These are phyloP conservation scores for Spinus olivaceus DNA, from an alignment of 2,797 vertebrate genomes.

Conservation along the genomic window DNA sequence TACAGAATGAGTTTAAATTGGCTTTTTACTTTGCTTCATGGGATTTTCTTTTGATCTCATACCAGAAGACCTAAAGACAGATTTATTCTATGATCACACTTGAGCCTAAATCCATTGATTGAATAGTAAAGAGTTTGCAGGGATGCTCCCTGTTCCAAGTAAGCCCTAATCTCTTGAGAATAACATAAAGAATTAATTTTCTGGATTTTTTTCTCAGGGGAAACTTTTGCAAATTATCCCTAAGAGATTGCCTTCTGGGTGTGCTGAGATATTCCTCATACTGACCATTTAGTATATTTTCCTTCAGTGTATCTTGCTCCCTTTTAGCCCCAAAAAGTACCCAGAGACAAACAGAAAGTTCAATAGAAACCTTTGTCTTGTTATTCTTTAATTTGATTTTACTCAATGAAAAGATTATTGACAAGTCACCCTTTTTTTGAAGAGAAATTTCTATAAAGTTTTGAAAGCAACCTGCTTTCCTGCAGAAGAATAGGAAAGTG, in stretches of 20 bases:
- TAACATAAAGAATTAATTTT: neutral
- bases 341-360: neutral
- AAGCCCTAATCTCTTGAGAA: neutral
- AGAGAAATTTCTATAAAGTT: neutral
- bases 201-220: neutral
- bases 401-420: neutral
- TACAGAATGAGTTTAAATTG: conserved; percentile 6
- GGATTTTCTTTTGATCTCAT: conserved; percentile 33
- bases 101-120: neutral
- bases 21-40: neutral
- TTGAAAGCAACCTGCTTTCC: neutral
- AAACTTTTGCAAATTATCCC: neutral
- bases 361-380: neutral
- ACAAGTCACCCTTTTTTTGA: neutral
- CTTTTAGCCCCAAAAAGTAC: neutral
- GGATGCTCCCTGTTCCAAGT: neutral
- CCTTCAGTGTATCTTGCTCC: neutral
- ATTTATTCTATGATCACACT: neutral
- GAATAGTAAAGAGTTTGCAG: neutral
- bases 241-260: neutral
- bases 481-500: neutral
- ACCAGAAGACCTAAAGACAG: neutral
- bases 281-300: neutral
- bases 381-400: neutral
- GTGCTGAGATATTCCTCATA: neutral